A percentile compares a stretch with the other conserved stretches of the same genome.
phyloP scores from a whole-genome alignment of 2,888 invertebrate genomes.

The Hirtodrosophila duncani region DNA sequence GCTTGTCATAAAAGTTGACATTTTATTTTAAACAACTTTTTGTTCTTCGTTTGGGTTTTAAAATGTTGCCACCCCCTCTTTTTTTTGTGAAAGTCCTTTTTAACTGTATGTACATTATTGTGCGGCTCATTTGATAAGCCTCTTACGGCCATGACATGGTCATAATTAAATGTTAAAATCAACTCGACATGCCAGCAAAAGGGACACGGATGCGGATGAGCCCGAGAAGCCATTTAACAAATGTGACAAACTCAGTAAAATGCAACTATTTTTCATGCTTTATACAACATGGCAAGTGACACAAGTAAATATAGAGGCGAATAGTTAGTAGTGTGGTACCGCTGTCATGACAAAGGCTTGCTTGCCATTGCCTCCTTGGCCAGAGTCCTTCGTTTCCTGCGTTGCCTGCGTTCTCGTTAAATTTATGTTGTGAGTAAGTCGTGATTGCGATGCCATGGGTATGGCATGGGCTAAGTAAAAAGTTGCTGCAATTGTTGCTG shows the following conservation, averaged over 20 bases:
- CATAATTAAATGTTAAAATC: slow-evolving; percentile 69
- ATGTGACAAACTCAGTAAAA: not conserved
- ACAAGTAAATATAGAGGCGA: slow-evolving; percentile 25
- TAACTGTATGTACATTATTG: slow-evolving; percentile 18
- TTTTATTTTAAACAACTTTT: slow-evolving; percentile 39
- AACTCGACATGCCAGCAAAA: slow-evolving; percentile 37
- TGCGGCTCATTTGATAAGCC: slow-evolving; percentile 53
- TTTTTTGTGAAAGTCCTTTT: slow-evolving; percentile 29
- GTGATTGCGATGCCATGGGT: slow-evolving; percentile 55
- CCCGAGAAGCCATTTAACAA: slow-evolving; percentile 33
- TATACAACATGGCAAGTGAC: slow-evolving; percentile 44
- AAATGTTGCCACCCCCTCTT: slow-evolving; percentile 21
- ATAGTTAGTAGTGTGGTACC: not conserved
- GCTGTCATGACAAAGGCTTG: slow-evolving; percentile 36
- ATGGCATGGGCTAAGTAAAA: not conserved
- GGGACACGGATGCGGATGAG: slow-evolving; percentile 9
- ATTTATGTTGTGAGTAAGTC: slow-evolving; percentile 43
- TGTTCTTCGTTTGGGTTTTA: slow-evolving; percentile 21
- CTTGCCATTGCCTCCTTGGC: too few relatives aligned
- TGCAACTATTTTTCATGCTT: slow-evolving; percentile 41
- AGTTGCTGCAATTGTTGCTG: slow-evolving; percentile 3
- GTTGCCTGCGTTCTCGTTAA: too few relatives aligned
- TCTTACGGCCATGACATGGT: slow-evolving; percentile 66
- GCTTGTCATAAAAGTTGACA: slow-evolving; percentile 44
- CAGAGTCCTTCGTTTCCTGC: too few relatives aligned